phyloP scores from a whole-genome alignment of 2,113 vertebrate genomes.

The human region GRCh38 chr12:71675501-71676000 shows the following conservation, averaged over 20 bases:
- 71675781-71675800: neutral
- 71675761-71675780: neutral
- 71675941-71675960: neutral
- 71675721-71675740: neutral
- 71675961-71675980: neutral
- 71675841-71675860: constrained; percentile 27
- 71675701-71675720: constrained; percentile 29
- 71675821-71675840: neutral
- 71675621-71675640: neutral
- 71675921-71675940: constrained; percentile 28
- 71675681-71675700: neutral
- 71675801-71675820: neutral
- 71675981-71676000: too few species aligned
- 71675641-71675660: constrained; percentile 39
- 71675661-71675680: neutral
- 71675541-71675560: neutral
- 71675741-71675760: constrained; percentile 1
- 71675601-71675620: neutral
- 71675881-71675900: constrained; percentile 10
- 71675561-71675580: neutral
- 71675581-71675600: neutral
- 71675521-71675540: neutral
- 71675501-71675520: neutral
- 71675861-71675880: constrained; percentile 8
- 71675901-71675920: neutral